phyloP scores from a whole-genome alignment of 1,140 invertebrate genomes.

The Aphaenogaster floridana region DNA sequence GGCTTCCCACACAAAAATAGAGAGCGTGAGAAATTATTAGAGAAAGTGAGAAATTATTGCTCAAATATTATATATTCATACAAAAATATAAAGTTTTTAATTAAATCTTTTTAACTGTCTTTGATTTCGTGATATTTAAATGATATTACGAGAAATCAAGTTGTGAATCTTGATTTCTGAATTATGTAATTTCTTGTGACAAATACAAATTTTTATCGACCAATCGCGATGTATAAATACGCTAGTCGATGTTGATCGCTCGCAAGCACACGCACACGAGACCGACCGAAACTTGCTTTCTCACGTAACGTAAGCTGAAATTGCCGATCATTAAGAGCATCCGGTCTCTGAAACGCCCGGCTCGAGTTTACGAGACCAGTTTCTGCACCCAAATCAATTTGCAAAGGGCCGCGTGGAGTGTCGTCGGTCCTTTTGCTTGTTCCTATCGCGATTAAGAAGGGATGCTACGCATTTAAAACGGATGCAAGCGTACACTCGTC shows the following conservation, averaged over 20 bases:
- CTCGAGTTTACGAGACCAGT: slow-evolving; percentile 73
- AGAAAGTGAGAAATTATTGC: neutral
- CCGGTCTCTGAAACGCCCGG: slow-evolving; percentile 72
- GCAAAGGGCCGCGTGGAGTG: slow-evolving; percentile 43
- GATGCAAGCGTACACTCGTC: neutral
- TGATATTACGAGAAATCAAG: neutral
- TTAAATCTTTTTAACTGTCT: neutral
- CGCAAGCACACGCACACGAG: neutral
- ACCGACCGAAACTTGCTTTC: slow-evolving; percentile 54
- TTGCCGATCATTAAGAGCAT: slow-evolving; percentile 77
- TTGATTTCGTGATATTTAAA: neutral
- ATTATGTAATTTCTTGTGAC: neutral
- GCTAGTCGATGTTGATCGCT: neutral
- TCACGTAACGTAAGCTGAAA: slow-evolving; percentile 69
- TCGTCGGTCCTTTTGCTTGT: slow-evolving; percentile 49
- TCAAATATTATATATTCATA: neutral
- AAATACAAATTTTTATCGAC: neutral
- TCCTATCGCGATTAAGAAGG: slow-evolving; percentile 14
- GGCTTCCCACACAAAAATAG: neutral
- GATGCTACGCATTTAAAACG: neutral
- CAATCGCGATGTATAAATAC: neutral
- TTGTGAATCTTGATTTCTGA: neutral
- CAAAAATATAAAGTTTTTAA: neutral
- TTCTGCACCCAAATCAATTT: slow-evolving; percentile 75
- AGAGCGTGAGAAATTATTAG: neutral